Conservation (phyloP, 2,888 invertebrate genomes). For the Rhodophaea formosa region DNA sequence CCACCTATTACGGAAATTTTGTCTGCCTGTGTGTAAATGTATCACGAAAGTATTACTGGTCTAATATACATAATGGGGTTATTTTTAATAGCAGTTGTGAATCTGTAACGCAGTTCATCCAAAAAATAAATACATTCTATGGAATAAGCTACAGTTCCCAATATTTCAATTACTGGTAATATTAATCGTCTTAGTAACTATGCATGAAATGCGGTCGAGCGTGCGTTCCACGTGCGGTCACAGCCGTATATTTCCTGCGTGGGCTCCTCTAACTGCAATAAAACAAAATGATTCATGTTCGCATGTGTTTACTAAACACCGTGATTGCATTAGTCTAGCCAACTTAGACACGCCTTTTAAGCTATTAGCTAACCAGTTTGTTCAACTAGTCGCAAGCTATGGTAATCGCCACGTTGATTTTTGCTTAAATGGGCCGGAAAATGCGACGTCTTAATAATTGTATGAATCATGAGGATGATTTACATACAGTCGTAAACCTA, state of each 20-base stretch:
- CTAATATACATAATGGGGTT: too few relatives aligned
- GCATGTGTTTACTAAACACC: conserved; percentile 21
- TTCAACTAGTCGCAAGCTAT: conserved; percentile 1
- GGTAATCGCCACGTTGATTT: conserved; percentile 2
- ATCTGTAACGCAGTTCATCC: too few relatives aligned
- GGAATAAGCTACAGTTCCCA: too few relatives aligned
- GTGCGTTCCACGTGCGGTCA: conserved; percentile 2
- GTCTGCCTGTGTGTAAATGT: too few relatives aligned
- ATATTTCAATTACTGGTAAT: too few relatives aligned
- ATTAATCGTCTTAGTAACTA: background rate
- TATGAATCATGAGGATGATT: background rate
- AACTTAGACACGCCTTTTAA: conserved; percentile 9
- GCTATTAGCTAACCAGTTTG: conserved; percentile 11
- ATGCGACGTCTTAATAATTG: background rate
- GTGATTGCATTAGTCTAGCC: conserved; percentile 19
- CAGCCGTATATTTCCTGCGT: conserved; percentile 15
- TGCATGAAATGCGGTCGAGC: background rate
- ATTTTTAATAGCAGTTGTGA: too few relatives aligned
- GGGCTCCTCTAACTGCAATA: conserved; percentile 19
- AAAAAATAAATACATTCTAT: too few relatives aligned
- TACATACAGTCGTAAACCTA: background rate
- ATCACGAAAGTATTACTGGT: too few relatives aligned
- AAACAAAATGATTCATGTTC: conserved; percentile 23
- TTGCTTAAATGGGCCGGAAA: conserved; percentile 1
- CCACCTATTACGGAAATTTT: too few relatives aligned